These are phyloP conservation scores for Metalampra italica DNA, from an alignment of 2,888 invertebrate species.

Conservation along the genomic window DNA sequence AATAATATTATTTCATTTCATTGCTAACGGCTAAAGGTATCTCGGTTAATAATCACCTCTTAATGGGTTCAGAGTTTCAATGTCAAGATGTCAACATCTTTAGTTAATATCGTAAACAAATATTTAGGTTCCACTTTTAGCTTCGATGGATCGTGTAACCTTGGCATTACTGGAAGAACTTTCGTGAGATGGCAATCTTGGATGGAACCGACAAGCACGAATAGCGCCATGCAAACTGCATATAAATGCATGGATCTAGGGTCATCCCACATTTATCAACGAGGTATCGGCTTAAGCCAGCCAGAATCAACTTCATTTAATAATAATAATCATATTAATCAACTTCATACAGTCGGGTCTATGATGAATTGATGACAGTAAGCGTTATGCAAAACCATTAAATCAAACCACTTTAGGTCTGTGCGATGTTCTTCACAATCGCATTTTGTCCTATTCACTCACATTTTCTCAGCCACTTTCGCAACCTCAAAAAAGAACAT, in stretches of 20 bases:
- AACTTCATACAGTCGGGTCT: too few species aligned
- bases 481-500: too few species aligned
- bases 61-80: conserved; percentile 5
- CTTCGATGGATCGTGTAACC: conserved; percentile 6
- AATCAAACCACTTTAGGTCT: too few species aligned
- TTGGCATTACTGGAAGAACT: conserved; percentile 7
- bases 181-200: background rate
- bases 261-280: too few species aligned
- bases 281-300: too few species aligned
- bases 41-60: background rate
- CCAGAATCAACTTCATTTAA: too few species aligned
- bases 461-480: too few species aligned
- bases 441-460: too few species aligned
- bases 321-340: too few species aligned
- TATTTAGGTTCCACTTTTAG: background rate
- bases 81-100: background rate
- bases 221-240: background rate
- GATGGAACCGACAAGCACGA: background rate
- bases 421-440: too few species aligned
- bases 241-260: background rate
- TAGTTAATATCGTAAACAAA: background rate
- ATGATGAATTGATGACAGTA: too few species aligned
- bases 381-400: too few species aligned
- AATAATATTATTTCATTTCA: background rate
- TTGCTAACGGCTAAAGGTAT: background rate